Base-by-base conservation (phyloP, 2,797 vertebrate species). In the Enteromius afrohamiltoni region DNA sequence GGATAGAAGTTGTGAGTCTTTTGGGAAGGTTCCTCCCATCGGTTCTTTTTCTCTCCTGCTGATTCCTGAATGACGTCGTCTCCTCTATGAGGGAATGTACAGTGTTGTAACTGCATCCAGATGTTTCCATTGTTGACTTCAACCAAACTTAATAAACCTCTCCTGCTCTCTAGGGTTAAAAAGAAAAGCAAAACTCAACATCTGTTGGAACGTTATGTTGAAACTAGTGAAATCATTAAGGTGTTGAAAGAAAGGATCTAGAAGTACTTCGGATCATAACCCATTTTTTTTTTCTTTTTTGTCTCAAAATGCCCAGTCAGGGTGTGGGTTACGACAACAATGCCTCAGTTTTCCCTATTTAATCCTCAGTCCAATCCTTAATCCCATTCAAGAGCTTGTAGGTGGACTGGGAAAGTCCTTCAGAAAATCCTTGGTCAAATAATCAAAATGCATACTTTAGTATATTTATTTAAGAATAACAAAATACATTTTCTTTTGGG, bases 71-170 rank as follows among this genome's bases (percentile, higher is more conserved):
- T 69, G 70, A 75, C 71, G 60, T 74, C 37, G 14, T 75, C 47
- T 60, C 7, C 34, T 64, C n/a, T 14, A 14, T 51, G 60, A 58
- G 19, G 40, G 58, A 79, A 79, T 68, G 69, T 45, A 49, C 34
- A 19, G 34, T 62, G 16, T 68, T 29, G n/a, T 67, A 79, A 80
- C 49, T 69, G 77, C 58, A 71, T 82, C 87, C 87, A 88, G 87
- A 88, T 88, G 86, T 84, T 86, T 79, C 75, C 55, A 84, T n/a
- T 82, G 86, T 83, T 51, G 71, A 83, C 49, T 79, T 77, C 49
- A 76, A 40, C 60, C 26, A 31, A 83, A 83, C 51, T 76, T 47
- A 83, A 83, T 58, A 83, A 76, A 76, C 62, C 62, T 67, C 7
- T 60, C n/a, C 60, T 75, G 76, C 60, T 45, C 73, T 83, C 60